Evolutionary conservation across 2,797 vertebrate species (phyloP), one percentile per base, ranked within the genome.

Genomic region (Acrossocheilus fasciatus): DNA sequence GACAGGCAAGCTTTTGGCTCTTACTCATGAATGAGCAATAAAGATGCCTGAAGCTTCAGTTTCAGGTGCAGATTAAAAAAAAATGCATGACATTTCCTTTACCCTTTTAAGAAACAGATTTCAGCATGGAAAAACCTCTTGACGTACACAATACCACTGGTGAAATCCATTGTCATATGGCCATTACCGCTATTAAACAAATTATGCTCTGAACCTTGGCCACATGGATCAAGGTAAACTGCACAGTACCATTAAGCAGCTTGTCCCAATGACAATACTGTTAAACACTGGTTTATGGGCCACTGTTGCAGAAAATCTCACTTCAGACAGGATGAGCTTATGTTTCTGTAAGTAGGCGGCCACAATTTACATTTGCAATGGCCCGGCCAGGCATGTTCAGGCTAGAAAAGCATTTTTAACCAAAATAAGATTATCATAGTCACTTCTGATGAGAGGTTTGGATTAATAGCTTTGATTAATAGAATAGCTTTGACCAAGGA

Each of bases 231-330:
- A 64, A 75, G 85, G 78, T 83, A 76, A 86, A 81, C 85, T 43
- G 43, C 64, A 83, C 81, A 17, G 59, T 75, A 36, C 52, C 54
- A 50, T 47, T 89, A 87, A 87, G 84, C 84, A 81, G 87, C 85
- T 85, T 88, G 89, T 82, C 73, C 84, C 72, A 85, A 75, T 85
- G 86, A 84, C 79, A 84, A 77, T 86, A 85, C 76, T 86, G 64
- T 85, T 26, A 76, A 81, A 84, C 77, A 34, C 54, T 75, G 57
- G 54, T 83, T 87, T 85, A 70, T 83, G 41, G 59, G 34, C 66
- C 84, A 85, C 43, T 89, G 79, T 83, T 78, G 74, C 30, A 52
- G 74, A 85, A 87, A 89, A 87, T 83, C 77, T 66, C 75, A 86
- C 85, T 36, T 80, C 75, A 72, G 52, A 72, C 66, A 64, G 73